phyloP scores from a whole-genome alignment of 1,140 invertebrate genomes.

The Elymnias hypermnestra region DNA sequence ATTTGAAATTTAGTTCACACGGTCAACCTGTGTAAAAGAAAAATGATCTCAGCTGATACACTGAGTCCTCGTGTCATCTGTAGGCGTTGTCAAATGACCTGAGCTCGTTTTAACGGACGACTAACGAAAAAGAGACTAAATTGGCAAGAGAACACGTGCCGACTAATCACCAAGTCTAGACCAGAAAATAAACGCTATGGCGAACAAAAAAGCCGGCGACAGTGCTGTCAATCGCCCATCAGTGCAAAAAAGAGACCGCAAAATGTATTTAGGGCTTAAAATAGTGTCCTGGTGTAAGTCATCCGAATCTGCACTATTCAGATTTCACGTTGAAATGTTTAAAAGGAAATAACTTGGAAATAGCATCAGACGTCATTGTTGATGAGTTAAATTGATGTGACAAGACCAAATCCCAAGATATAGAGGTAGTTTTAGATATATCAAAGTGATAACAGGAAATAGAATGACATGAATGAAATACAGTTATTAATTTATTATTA shows the following conservation, averaged over 20 bases:
- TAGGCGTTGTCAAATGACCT: conserved; percentile 16
- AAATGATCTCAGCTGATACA: neutral
- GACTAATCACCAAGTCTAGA: conserved; percentile 42
- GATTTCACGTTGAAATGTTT: conserved; percentile 27
- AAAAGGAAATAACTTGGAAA: conserved; percentile 32
- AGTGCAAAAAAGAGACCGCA: conserved; percentile 22
- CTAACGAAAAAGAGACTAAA: conserved; percentile 26
- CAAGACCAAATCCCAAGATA: conserved; percentile 4
- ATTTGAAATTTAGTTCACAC: too few relatives aligned
- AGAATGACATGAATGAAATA: too few relatives aligned
- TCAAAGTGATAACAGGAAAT: neutral
- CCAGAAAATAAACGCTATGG: conserved; percentile 31
- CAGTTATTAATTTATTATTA: too few relatives aligned
- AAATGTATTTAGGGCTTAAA: conserved; percentile 49
- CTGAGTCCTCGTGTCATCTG: neutral
- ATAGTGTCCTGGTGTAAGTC: conserved; percentile 31
- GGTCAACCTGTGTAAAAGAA: too few relatives aligned
- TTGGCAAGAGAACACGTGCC: conserved; percentile 34
- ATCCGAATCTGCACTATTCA: conserved; percentile 38
- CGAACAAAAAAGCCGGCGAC: conserved; percentile 35
- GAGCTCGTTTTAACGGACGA: conserved; percentile 11
- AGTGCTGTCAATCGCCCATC: conserved; percentile 43
- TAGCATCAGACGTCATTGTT: conserved; percentile 21
- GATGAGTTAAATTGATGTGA: conserved; percentile 17
- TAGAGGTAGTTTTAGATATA: conserved; percentile 1